A percentile compares a stretch with the other conserved stretches of the same genome.
Conservation (phyloP, 2,797 vertebrate genomes). For the Notolabrus celidotus region DNA sequence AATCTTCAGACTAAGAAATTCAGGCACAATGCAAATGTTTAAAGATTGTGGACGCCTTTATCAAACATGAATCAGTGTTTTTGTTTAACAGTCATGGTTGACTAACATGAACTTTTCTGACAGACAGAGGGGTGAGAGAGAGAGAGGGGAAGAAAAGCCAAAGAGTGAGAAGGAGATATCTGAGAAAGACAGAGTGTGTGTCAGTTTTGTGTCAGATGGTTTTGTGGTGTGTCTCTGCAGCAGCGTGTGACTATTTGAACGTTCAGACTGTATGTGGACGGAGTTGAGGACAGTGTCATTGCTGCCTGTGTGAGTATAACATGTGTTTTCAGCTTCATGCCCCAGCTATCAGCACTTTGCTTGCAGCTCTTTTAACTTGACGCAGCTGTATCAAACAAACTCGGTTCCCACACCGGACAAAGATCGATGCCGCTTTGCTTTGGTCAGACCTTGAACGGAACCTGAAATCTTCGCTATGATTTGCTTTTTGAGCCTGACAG, state of each 20-base stretch:
- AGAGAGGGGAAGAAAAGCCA: slow-evolving; percentile 11
- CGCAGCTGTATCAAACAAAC: slow-evolving; percentile 79
- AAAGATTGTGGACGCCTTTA: slow-evolving; percentile 24
- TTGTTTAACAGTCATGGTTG: slow-evolving; percentile 53
- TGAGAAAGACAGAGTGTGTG: background rate
- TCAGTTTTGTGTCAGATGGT: background rate
- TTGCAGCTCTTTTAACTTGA: slow-evolving; percentile 46
- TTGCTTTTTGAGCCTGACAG: slow-evolving; percentile 62
- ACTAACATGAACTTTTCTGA: slow-evolving; percentile 31
- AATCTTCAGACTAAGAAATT: slow-evolving; percentile 36
- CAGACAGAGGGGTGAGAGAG: background rate
- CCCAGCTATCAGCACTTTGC: slow-evolving; percentile 64
- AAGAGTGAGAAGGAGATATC: background rate
- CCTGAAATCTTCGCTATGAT: slow-evolving; percentile 67
- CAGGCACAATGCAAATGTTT: slow-evolving; percentile 31
- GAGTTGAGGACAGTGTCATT: slow-evolving; percentile 22
- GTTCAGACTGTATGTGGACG: slow-evolving; percentile 15
- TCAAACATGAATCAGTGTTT: slow-evolving; percentile 69
- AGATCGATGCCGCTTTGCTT: slow-evolving; percentile 70
- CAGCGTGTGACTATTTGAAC: slow-evolving; percentile 20
- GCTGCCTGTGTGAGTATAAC: slow-evolving; percentile 67
- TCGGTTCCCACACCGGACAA: slow-evolving; percentile 64
- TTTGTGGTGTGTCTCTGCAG: slow-evolving; percentile 36
- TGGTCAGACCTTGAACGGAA: slow-evolving; percentile 55
- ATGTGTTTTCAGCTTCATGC: slow-evolving; percentile 57